These are phyloP conservation scores for Psylliodes chrysocephalus DNA, from an alignment of 2,888 invertebrate genomes.

Conservation along the genomic window DNA sequence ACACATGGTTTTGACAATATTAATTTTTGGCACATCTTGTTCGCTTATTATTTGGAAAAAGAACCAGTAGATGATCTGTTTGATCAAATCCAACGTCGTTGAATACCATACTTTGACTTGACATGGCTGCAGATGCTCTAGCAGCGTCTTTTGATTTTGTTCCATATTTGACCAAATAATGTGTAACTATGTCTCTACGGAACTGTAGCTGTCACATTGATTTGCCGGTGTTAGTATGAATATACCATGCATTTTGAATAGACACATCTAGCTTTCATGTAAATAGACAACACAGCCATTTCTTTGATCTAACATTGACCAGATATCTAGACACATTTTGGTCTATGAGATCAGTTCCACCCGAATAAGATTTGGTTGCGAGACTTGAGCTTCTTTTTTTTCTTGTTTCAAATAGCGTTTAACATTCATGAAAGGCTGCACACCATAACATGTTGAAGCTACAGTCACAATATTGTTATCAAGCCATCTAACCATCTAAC, in stretches of 20 bases:
- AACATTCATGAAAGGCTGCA: background rate
- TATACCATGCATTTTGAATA: constrained; percentile 9
- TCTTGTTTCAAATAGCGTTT: constrained; percentile 2
- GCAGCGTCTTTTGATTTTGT: constrained; percentile 23
- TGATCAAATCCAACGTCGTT: constrained; percentile 36
- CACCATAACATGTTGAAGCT: constrained; percentile 6
- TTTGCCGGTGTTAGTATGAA: background rate
- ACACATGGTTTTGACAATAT: constrained; percentile 9
- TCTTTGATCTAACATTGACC: constrained; percentile 10
- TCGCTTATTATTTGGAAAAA: constrained; percentile 29
- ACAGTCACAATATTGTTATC: constrained; percentile 17
- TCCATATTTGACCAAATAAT: constrained; percentile 29
- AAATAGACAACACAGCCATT: constrained; percentile 30
- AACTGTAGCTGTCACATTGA: constrained; percentile 24
- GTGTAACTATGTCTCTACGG: constrained; percentile 34
- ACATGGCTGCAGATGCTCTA: constrained; percentile 14
- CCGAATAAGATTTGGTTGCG: background rate
- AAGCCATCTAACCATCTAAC: constrained; percentile 12
- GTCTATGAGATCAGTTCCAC: constrained; percentile 17
- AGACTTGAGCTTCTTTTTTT: constrained; percentile 7
- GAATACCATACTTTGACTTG: constrained; percentile 18
- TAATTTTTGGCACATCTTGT: constrained; percentile 33
- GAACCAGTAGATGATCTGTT: constrained; percentile 26
- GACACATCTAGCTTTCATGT: constrained; percentile 17
- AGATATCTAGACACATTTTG: constrained; percentile 1